Base-by-base conservation (phyloP, 2,113 vertebrate genomes). In the Coptodon rendalli region DNA sequence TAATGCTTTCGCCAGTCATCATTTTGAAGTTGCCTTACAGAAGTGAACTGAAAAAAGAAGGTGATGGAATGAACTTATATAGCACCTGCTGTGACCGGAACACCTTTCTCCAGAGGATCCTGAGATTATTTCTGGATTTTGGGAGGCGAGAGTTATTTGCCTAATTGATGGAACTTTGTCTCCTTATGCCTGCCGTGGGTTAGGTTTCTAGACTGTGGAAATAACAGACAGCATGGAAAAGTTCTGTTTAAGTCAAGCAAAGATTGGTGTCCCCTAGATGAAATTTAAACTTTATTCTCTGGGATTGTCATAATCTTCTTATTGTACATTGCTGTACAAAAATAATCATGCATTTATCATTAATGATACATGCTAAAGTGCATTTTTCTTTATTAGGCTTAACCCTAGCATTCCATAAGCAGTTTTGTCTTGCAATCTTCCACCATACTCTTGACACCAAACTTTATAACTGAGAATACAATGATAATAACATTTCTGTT, bases 81-180 rank as follows among this genome's bases (percentile, higher is more conserved):
- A 78, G 31, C 4, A 4, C 34, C 63, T 61, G 19, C 19, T 86
- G 56, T 53, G 34, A 68, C 7, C 57, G 13, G 63, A 85, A 80
- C 73, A 73, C 29, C 27, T 22, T 86, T 80, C 36, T 89, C 84
- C 80, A 19, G 63, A 80, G 31, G 63, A 40, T 87, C 82, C 89
- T 92, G 86, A 80, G 87, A 80, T 89, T 90, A 90, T 66, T 48
- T 3, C 80, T 63, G 84, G 79, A 88, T 89, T 68, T 85, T 89
- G 79, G 73, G 90, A 85, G 24, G 78, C 80, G 71, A 52, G 82
- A 57, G 34, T 80, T 84, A 81, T 82, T 34, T 88, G 82, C 80
- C 87, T 88, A 83, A 90, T 91, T 84, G 61, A 90, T 83, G 71
- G 19, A 17, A 84, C 81, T 88, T 85, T 81, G 81, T 78, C 22